These are phyloP conservation scores for Morone chrysops DNA, from an alignment of 2,113 vertebrate genomes.

Conservation along the genomic window DNA sequence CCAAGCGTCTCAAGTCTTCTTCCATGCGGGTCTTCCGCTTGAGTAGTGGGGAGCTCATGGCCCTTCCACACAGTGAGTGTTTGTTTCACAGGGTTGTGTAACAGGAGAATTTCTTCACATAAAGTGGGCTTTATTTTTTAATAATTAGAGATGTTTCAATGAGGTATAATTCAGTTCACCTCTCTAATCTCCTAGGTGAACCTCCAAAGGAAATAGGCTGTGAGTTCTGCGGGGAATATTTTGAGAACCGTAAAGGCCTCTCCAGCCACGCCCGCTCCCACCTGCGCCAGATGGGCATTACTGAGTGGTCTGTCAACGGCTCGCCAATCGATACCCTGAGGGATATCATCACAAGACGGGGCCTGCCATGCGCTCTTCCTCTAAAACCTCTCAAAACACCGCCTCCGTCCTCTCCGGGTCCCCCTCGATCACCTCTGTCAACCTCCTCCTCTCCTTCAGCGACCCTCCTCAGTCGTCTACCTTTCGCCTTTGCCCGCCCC, in stretches of 20 bases:
- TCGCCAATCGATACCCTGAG: slow-evolving; percentile 94
- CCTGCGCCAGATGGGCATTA: slow-evolving; percentile 96
- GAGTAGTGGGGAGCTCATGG: slow-evolving; percentile 83
- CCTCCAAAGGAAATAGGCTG: slow-evolving; percentile 87
- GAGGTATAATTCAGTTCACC: neutral
- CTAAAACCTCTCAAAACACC: slow-evolving; percentile 78
- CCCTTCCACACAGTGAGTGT: slow-evolving; percentile 82
- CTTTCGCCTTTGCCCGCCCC: slow-evolving; percentile 77
- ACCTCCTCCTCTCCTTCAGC: slow-evolving; percentile 74
- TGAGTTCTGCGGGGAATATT: slow-evolving; percentile 94
- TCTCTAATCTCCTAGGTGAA: slow-evolving; percentile 70
- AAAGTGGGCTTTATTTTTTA: neutral
- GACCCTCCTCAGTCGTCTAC: slow-evolving; percentile 68
- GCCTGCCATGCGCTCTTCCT: slow-evolving; percentile 83
- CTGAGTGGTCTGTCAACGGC: slow-evolving; percentile 95
- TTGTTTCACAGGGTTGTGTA: neutral
- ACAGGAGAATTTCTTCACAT: neutral
- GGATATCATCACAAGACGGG: slow-evolving; percentile 85
- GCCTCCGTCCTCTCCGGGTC: slow-evolving; percentile 77
- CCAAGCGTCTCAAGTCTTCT: slow-evolving; percentile 87
- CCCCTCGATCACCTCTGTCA: slow-evolving; percentile 72
- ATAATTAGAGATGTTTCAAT: neutral
- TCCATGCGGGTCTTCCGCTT: slow-evolving; percentile 86
- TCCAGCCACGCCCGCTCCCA: slow-evolving; percentile 97
- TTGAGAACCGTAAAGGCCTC: slow-evolving; percentile 95